These are phyloP conservation scores for Halocynthia aurantium DNA, from an alignment of 23 tunicate genomes.

Conservation along the genomic window DNA sequence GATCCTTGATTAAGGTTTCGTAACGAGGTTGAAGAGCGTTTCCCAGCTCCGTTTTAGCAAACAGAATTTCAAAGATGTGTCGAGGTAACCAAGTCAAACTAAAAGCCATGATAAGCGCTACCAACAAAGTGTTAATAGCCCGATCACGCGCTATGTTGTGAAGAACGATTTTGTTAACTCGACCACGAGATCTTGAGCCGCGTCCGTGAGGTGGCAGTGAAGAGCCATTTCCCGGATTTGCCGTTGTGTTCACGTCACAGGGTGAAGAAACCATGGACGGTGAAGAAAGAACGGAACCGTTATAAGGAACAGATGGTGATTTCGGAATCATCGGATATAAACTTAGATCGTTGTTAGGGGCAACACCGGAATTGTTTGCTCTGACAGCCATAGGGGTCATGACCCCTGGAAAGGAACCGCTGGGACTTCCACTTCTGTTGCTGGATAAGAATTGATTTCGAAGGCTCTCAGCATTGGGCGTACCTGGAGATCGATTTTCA, in stretches of 20 bases:
- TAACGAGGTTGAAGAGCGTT: constrained; percentile 13
- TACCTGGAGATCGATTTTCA: background rate
- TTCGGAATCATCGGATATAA: constrained; percentile 41
- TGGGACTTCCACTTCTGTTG: constrained; percentile 19
- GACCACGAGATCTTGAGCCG: constrained; percentile 35
- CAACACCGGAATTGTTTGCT: constrained; percentile 1
- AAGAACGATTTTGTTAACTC: constrained; percentile 27
- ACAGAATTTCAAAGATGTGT: constrained; percentile 43
- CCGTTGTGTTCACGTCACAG: constrained; percentile 31
- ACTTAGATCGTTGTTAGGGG: constrained; percentile 1
- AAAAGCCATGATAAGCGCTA: constrained; percentile 43
- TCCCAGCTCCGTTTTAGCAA: constrained; percentile 35
- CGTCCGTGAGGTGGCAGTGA: constrained; percentile 90
- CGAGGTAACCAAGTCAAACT: constrained; percentile 64
- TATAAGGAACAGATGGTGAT: constrained; percentile 35
- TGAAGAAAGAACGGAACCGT: constrained; percentile 10
- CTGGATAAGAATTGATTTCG: constrained; percentile 6
- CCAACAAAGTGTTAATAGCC: constrained; percentile 47
- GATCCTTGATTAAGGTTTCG: constrained; percentile 28
- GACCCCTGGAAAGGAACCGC: constrained; percentile 13
- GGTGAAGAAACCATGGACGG: constrained; percentile 45
- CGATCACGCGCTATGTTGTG: constrained; percentile 49
- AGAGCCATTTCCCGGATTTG: constrained; percentile 33
- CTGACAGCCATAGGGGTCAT: constrained; percentile 28
- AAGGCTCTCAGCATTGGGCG: constrained; percentile 1